Evolutionary conservation across 37 sponge, comb jelly and placozoan genomes (phyloP).

Genomic region (Cliona cf. orientalis): DNA sequence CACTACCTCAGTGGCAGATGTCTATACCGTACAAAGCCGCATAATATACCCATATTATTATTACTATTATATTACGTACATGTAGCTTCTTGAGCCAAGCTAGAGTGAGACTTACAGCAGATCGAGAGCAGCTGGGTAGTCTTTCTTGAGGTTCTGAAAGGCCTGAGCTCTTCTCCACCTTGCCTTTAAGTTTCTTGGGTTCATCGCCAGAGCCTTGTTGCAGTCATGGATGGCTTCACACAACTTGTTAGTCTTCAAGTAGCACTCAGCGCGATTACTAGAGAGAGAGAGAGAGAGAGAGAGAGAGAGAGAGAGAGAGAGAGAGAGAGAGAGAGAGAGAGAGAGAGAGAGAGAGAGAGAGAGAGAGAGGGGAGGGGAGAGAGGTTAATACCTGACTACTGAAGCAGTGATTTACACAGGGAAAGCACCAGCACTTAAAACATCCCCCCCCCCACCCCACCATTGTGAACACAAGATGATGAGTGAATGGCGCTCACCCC

Average conservation of each 20-base stretch:
- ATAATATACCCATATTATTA: too few species aligned
- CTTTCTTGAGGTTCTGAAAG: slow-evolving; percentile 14
- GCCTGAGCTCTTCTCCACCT: slow-evolving; percentile 47
- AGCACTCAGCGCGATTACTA: slow-evolving; percentile 59
- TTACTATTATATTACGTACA: too few species aligned
- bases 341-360: slow-evolving; percentile 17
- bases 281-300: background rate
- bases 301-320: background rate
- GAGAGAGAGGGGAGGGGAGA: too few species aligned
- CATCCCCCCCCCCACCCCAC: background rate
- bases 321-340: slow-evolving; percentile 1
- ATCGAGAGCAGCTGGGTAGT: slow-evolving; percentile 44
- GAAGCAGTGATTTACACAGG: background rate
- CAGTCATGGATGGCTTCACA: slow-evolving; percentile 44
- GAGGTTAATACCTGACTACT: too few species aligned
- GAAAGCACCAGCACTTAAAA: background rate
- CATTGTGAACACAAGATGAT: background rate
- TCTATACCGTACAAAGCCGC: too few species aligned
- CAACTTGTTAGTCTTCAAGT: slow-evolving; percentile 16
- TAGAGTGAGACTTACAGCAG: slow-evolving; percentile 25
- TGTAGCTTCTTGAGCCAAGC: too few species aligned
- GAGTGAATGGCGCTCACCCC: background rate
- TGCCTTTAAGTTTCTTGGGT: slow-evolving; percentile 38
- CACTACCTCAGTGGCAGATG: too few species aligned
- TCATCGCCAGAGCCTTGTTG: slow-evolving; percentile 45